These are phyloP conservation scores for Lerista edwardsae DNA, from an alignment of 2,797 vertebrate species.

Conservation along the genomic window DNA sequence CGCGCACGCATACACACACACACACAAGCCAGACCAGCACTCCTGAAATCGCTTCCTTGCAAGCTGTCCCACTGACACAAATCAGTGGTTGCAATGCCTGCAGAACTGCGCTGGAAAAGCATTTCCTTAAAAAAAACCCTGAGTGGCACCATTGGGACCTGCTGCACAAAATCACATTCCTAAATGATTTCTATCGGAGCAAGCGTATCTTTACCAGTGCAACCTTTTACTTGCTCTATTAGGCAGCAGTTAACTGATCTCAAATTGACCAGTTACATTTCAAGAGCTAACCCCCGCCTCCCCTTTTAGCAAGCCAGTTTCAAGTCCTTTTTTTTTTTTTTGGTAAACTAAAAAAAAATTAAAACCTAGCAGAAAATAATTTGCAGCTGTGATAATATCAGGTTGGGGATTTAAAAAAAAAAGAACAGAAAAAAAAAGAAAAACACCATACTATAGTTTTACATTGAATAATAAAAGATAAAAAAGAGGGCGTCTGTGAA, in stretches of 20 bases:
- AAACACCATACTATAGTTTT: constrained; percentile 77
- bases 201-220: constrained; percentile 26
- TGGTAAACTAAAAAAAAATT: constrained; percentile 41
- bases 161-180: constrained; percentile 19
- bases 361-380: constrained; percentile 78
- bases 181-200: constrained; percentile 48
- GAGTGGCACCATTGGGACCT: constrained; percentile 4
- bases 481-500: constrained; percentile 82
- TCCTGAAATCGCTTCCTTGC: constrained; percentile 9
- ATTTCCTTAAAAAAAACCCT: constrained; percentile 7
- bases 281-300: constrained; percentile 53
- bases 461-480: constrained; percentile 85
- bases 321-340: constrained; percentile 26
- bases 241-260: constrained; percentile 59
- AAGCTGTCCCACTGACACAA: constrained; percentile 21
- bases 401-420: constrained; percentile 56
- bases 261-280: constrained; percentile 58
- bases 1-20: rapidly evolving
- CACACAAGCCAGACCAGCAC: neutral
- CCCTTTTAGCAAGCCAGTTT: constrained; percentile 64
- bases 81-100: constrained; percentile 7
- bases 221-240: constrained; percentile 48
- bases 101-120: constrained; percentile 8
- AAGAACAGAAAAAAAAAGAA: constrained; percentile 77
- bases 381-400: constrained; percentile 83